Base-by-base conservation (phyloP, 2,113 vertebrate genomes). In the Malurus cyaneus region DNA sequence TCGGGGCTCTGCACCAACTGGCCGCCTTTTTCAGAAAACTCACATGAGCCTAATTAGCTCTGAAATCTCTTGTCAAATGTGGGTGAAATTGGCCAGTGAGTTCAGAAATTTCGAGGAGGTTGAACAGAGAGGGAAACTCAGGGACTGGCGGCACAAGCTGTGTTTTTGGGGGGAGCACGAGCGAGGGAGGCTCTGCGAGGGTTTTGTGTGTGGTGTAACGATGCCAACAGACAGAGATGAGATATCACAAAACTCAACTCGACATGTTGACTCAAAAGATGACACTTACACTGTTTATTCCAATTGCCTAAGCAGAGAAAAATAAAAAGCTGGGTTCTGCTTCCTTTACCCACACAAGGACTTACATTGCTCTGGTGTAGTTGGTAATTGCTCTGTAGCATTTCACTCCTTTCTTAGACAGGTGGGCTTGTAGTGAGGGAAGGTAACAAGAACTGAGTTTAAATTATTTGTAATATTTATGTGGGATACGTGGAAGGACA, bases 41-140 rank as follows among this genome's bases (percentile, higher is more conserved):
- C 80, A 62, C 82, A 80, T 47, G 69, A 93, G 91, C 76, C 86
- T 95, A 83, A 95, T 95, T 96, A 94, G 88, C 80, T 94, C 13
- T 42, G 76, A 88, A 93, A 90, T 94, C 67, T 86, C 88, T 41
- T 61, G 64, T 96, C 67, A 92, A 70, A 80, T 42, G 56, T 39
- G 76, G 76, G 91, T 92, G 94, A 92, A 77, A 73, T 73, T 83
- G 71, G 85, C 67, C 92, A 62, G 2, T 34, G 59, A 90, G 86
- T 86, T 92, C 29, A 80, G 25, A 86, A 70, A 71, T 78, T 29
- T 21, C 2, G 28, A 70, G 92, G 11, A 77, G 82, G 47, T 62
- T 54, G 88, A 80, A 42, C 26, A 24, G 79, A 73, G 77, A 34
- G 29, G 69, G 66, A 59, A 88, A 14, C 59, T 82, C 17, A 0